Evolutionary conservation across 2,888 invertebrate genomes (phyloP).

Genomic region (Ectemnius cavifrons): DNA sequence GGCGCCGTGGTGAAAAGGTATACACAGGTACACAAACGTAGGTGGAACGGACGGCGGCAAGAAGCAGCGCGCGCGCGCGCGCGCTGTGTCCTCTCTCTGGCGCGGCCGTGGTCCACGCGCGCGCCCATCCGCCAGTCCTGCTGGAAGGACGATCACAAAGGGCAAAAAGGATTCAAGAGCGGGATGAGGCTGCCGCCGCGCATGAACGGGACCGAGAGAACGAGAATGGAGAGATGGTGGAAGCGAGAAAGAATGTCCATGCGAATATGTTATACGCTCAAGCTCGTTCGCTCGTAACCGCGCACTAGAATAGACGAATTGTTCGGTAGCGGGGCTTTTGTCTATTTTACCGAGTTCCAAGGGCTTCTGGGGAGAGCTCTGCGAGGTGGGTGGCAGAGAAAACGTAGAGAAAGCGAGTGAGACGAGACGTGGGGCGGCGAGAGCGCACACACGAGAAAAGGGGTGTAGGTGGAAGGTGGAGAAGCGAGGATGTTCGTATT

Average conservation of each 20-base stretch:
- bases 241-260: constrained; percentile 52
- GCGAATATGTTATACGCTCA: constrained; percentile 71
- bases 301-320: constrained; percentile 75
- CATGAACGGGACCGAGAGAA: constrained; percentile 26
- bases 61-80: too few species aligned
- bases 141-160: constrained; percentile 48
- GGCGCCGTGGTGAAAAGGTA: constrained; percentile 63
- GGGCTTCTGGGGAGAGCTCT: constrained; percentile 69
- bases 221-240: constrained; percentile 14
- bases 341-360: constrained; percentile 76
- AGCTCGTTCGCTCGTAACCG: constrained; percentile 73
- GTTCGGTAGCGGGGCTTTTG: constrained; percentile 75
- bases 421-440: background rate
- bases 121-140: constrained; percentile 51
- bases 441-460: constrained; percentile 4
- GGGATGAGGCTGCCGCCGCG: background rate
- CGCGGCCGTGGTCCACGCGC: constrained; percentile 13
- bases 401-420: constrained; percentile 27
- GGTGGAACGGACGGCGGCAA: background rate
- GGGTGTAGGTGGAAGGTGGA: constrained; percentile 10
- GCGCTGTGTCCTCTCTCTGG: background rate
- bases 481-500: background rate
- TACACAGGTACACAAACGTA: constrained; percentile 43
- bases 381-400: constrained; percentile 48
- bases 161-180: constrained; percentile 46